phyloP scores from a whole-genome alignment of 2,888 invertebrate genomes.

The Cheilosia vulpina region DNA sequence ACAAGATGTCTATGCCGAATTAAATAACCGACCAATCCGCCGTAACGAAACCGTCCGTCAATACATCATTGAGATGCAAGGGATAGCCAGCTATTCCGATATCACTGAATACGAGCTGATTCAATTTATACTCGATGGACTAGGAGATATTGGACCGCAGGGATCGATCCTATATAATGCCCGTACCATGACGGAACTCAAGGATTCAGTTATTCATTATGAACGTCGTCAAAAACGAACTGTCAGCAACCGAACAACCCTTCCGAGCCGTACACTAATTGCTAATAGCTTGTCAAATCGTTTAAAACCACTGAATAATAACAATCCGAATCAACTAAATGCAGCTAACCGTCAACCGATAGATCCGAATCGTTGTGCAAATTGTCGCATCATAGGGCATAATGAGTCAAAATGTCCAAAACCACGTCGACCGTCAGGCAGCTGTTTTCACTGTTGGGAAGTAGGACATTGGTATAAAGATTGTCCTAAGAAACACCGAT shows the following conservation, averaged over 20 bases:
- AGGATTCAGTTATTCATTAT: not conserved
- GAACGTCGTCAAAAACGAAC: slow-evolving; percentile 2
- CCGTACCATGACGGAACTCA: slow-evolving; percentile 7
- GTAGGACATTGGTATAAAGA: slow-evolving; percentile 16
- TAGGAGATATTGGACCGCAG: slow-evolving; percentile 16
- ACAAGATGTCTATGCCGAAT: slow-evolving; percentile 10
- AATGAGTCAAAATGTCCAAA: slow-evolving; percentile 20
- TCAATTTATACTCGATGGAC: slow-evolving; percentile 29
- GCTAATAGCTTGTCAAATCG: not conserved
- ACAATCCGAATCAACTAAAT: not conserved
- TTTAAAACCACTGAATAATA: not conserved
- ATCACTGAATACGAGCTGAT: slow-evolving; percentile 21
- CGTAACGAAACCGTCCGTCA: not conserved
- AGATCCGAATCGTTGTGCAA: slow-evolving; percentile 21
- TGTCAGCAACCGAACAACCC: not conserved
- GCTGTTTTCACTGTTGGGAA: slow-evolving; percentile 28
- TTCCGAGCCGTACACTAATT: not conserved
- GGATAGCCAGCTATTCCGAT: slow-evolving; percentile 7
- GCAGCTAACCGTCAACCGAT: not conserved
- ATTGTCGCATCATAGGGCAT: slow-evolving; percentile 27
- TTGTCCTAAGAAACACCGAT: slow-evolving; percentile 17
- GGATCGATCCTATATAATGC: slow-evolving; percentile 23
- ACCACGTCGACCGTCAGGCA: slow-evolving; percentile 14
- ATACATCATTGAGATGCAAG: slow-evolving; percentile 34
- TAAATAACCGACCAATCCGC: not conserved